Evolutionary conservation across 2,113 vertebrate species (phyloP), one percentile per base, ranked within the genome.

Genomic region (Ovibos moschatus): DNA sequence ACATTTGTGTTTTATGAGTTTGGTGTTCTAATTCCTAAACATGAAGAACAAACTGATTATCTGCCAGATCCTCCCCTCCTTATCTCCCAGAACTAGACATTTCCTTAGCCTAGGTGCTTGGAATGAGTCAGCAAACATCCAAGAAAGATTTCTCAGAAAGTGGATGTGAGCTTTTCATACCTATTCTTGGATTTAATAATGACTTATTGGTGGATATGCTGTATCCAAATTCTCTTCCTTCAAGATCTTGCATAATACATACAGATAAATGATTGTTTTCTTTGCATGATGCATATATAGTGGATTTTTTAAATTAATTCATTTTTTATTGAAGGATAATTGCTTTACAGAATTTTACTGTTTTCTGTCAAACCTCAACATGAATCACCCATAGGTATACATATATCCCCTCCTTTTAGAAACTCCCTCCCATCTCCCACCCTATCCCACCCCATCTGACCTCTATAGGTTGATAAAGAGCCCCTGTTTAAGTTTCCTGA

Each of bases 281-380:
- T 28, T 86, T 90, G 16, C 28, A 27, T 58, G 40, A 30, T 78
- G 23, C 40, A 33, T 36, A 67, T 67, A 0, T 36, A 57, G 15
- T 62, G 6, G 19, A 27, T 25, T 0, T 62, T 92, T 28, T 0
- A 5, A 67, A 67, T 67, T 21, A 36, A 21, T 67, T 67, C 19
- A 67, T 36, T 67, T 36, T 71, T 21, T 21, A 71, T 71, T 71
- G n/a, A 71, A 36, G 64, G 64, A 36, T 21, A 36, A 36, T 36
- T 71, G 33, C 33, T 67, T 67, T 67, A 36, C 17, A 21, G 8
- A 71, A 36, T 71, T 71, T 71, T 71, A 21, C 64, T 67, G 33
- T 67, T 36, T 11, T 67, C 33, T 36, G n/a, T 36, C 64, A 67
- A 36, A 36, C 64, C 15, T 67, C 64, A 67, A 11, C 64, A 36